These are phyloP conservation scores for Aplysina aerophoba DNA, from an alignment of 37 sponge, comb jelly and placozoan species.

Conservation along the genomic window DNA sequence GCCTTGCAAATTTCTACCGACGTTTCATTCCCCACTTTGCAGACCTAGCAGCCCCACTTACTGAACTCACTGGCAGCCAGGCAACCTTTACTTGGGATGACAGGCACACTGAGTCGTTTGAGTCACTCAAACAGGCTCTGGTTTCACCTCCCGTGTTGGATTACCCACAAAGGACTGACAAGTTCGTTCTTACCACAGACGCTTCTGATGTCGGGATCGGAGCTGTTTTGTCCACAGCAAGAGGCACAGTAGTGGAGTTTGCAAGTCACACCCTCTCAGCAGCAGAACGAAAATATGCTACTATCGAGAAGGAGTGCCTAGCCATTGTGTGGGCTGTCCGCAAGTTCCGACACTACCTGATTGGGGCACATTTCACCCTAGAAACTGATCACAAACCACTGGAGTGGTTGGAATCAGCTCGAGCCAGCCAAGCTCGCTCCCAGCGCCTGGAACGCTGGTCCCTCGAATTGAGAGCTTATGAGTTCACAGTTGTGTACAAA, in stretches of 20 bases:
- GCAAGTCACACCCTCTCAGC: background rate
- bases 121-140: conserved; percentile 1
- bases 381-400: conserved; percentile 35
- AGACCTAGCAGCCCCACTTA: conserved; percentile 24
- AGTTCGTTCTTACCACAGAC: conserved; percentile 10
- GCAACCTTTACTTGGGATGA: background rate
- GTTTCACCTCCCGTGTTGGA: background rate
- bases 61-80: conserved; percentile 9
- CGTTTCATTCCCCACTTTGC: conserved; percentile 25
- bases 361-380: conserved; percentile 6
- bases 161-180: conserved; percentile 4
- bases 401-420: conserved; percentile 6
- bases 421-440: conserved; percentile 5
- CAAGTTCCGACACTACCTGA: conserved; percentile 12
- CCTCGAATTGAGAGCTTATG: conserved; percentile 2
- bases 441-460: conserved; percentile 28
- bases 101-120: background rate
- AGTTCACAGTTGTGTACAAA: background rate
- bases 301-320: conserved; percentile 30
- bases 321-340: conserved; percentile 26
- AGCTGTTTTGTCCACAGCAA: background rate
- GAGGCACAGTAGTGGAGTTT: conserved; percentile 26
- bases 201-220: conserved; percentile 26
- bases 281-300: conserved; percentile 23
- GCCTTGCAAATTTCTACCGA: conserved; percentile 11